Evolutionary conservation across 2,888 invertebrate genomes (phyloP), one percentile per base, ranked within the genome.

Genomic region (Brachypterus glaber): DNA sequence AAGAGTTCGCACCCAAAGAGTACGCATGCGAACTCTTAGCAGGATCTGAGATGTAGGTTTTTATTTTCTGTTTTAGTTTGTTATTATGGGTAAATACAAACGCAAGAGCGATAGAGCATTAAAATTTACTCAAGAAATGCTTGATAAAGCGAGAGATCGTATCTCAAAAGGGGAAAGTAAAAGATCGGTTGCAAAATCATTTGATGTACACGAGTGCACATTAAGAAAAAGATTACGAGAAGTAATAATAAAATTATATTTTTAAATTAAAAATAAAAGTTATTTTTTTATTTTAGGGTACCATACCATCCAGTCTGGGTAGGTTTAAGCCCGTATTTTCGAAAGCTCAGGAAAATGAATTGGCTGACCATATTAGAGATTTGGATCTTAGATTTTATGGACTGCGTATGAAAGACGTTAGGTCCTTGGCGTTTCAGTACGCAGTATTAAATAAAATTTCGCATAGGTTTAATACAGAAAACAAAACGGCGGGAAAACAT

Each of bases 301-400:
- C 21, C 5, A 21, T 21, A 21, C 21, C 21, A 7, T 21, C 9
- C 5, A 7, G 7, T 5, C 21, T 21, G 9, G 21, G 21, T 21
- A 5, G 21, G 7, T 21, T 21, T 21, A 21, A 5, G 7, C 9
- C 7, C 9, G 9, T 9, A 21, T 21, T 21, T 21, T 21, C 21
- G 9, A 7, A 5, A 21, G 40, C 36, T n/a, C 33, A 40, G 27
- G 40, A 41, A 35, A 24, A 40, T 13, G 18, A 41, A 27, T 17
- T 41, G 18, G 39, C 41, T 15, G 14, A 14, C 9, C 40, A 41
- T 15, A 30, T 41, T 7, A 40, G 31, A 40, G 7, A 25, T 25
- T 41, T 40, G 41, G 41, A 41, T 29, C 15, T 33, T 15, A 39
- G 39, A 27, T 39, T 41, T 3, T 41, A 40, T 41, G 41, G 40